These are phyloP conservation scores for Lasius platythorax DNA, from an alignment of 2,888 invertebrate species.

Conservation along the genomic window DNA sequence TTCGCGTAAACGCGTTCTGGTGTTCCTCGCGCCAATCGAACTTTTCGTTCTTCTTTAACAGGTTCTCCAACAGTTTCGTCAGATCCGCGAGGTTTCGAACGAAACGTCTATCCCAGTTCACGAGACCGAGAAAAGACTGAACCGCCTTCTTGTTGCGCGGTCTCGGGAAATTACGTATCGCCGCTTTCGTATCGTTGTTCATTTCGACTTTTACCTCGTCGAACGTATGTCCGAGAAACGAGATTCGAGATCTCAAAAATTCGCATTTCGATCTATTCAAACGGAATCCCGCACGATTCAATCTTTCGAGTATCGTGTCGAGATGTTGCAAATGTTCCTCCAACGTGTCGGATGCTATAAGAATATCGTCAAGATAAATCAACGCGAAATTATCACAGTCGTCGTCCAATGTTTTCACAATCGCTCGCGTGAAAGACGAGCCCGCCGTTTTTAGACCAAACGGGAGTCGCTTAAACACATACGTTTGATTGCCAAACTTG, in stretches of 20 bases:
- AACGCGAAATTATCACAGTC: no score
- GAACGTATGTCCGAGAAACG: not conserved
- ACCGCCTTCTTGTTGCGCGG: not conserved
- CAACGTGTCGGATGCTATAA: no score
- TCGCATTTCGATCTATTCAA: not conserved
- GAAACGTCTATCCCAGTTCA: not conserved
- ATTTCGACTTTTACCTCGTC: not conserved
- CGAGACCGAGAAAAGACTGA: not conserved
- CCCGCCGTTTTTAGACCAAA: no score
- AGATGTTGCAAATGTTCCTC: no score
- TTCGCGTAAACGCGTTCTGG: not conserved
- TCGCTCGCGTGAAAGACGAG: no score
- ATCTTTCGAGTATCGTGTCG: no score
- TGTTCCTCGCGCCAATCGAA: not conserved
- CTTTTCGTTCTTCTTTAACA: not conserved
- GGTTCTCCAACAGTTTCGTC: not conserved
- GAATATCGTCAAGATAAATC: no score
- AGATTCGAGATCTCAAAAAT: not conserved
- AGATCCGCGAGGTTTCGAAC: not conserved
- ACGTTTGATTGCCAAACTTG: no score
- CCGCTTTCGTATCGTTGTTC: not conserved
- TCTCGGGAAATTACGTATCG: accelerated
- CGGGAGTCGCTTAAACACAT: no score
- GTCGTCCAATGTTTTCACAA: no score
- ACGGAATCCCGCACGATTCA: no score